Percentiles rank a stretch among this genome's conserved stretches.
Conservation (phyloP, 2,888 invertebrate genomes). For the Acrobasis suavella region DNA sequence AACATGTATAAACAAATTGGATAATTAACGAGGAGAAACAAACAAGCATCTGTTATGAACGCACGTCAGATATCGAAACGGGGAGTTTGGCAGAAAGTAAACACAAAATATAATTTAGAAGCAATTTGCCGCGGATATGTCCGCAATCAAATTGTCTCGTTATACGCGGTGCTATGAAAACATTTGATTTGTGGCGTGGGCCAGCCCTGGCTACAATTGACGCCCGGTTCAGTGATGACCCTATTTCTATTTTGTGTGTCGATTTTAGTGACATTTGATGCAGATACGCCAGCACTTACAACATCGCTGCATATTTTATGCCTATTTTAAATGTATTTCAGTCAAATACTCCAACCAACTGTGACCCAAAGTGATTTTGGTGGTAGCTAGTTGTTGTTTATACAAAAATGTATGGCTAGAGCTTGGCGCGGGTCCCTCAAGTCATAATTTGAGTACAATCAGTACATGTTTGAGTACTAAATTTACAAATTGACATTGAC, state of each 20-base stretch:
- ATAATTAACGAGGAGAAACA: slow-evolving; percentile 73
- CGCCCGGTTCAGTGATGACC: slow-evolving; percentile 45
- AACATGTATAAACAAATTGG: slow-evolving; percentile 62
- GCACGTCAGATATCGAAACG: slow-evolving; percentile 69
- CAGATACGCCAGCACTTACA: no score
- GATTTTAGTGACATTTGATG: no score
- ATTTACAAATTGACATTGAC: no score
- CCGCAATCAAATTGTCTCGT: slow-evolving; percentile 83
- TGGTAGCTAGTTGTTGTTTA: no score
- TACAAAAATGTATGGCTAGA: no score
- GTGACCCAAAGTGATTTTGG: no score
- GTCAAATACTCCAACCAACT: no score
- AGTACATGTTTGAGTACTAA: no score
- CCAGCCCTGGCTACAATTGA: slow-evolving; percentile 1
- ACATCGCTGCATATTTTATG: no score
- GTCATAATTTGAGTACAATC: no score
- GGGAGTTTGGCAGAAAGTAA: slow-evolving; percentile 81
- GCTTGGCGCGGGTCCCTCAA: no score
- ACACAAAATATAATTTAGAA: slow-evolving; percentile 83
- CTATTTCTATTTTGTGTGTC: slow-evolving; percentile 30
- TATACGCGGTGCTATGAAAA: slow-evolving; percentile 81
- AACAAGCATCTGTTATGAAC: slow-evolving; percentile 62
- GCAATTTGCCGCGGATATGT: slow-evolving; percentile 82
- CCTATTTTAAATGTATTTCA: no score
- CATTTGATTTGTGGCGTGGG: slow-evolving; percentile 79